Evolutionary conservation across 35 echinoderm and acorn worm genomes (phyloP).

Genomic region (Lytechinus pictus): DNA sequence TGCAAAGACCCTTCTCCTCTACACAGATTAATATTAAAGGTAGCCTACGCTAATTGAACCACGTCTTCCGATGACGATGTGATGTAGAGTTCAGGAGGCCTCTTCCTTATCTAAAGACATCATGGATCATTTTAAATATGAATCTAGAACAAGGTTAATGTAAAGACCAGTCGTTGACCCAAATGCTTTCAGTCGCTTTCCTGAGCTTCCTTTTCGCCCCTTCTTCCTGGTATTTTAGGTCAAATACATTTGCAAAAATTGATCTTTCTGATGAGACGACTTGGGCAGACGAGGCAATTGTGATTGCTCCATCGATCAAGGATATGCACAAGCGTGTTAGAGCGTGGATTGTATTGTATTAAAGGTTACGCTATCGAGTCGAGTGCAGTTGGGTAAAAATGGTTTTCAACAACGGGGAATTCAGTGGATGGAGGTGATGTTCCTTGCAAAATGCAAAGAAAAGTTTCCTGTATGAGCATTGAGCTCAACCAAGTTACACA

Average conservation of each 20-base stretch:
- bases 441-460: not conserved
- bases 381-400: not conserved
- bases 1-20: not conserved
- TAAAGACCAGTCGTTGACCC: not conserved
- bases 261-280: not conserved
- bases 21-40: not conserved
- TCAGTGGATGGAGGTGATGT: not conserved
- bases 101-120: not conserved
- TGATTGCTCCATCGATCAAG: not conserved
- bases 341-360: not conserved
- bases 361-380: not conserved
- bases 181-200: not conserved
- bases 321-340: not conserved
- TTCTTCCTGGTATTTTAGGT: not conserved
- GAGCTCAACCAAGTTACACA: too few species aligned
- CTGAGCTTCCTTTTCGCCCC: not conserved
- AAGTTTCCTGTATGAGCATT: too few species aligned
- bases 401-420: not conserved
- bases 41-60: not conserved
- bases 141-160: conserved; percentile 5
- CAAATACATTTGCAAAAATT: conserved; percentile 20
- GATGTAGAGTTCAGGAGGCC: not conserved
- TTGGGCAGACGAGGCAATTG: not conserved
- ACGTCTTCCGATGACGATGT: not conserved
- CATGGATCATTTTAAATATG: not conserved